Evolutionary conservation across 2,113 vertebrate species (phyloP).

Genomic region (Machaerirhynchus nigripectus): DNA sequence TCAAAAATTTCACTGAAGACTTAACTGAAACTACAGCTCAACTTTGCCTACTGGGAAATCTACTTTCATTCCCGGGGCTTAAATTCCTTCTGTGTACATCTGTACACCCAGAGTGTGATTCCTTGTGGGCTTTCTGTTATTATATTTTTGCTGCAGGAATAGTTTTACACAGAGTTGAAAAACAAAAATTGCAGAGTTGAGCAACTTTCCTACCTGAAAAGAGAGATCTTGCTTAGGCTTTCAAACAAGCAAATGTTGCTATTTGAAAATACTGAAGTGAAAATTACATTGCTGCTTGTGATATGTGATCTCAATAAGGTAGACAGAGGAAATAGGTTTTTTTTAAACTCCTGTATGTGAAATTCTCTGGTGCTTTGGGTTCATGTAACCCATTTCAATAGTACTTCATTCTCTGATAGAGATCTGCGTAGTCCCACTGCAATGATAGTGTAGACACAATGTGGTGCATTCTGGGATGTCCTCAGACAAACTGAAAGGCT

Average conservation of each 20-base stretch:
- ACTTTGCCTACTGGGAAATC: background rate
- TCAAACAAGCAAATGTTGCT: background rate
- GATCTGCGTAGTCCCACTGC: background rate
- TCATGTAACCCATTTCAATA: background rate
- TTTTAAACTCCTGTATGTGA: background rate
- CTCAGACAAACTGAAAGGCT: background rate
- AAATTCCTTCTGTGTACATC: background rate
- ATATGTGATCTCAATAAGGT: background rate
- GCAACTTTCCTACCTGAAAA: background rate
- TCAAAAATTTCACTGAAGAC: slow-evolving; percentile 3
- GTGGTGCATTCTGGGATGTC: background rate
- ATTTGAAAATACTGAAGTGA: background rate
- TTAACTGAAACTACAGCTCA: background rate
- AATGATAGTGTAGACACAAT: background rate
- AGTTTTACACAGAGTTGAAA: background rate
- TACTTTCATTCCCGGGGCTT: background rate
- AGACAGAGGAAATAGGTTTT: background rate
- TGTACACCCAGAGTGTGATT: background rate
- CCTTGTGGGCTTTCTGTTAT: background rate
- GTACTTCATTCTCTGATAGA: background rate
- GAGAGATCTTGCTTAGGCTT: background rate
- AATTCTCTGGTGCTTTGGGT: background rate
- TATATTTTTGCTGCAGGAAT: background rate
- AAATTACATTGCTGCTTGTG: background rate
- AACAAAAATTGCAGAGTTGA: background rate